These are phyloP conservation scores for Psammodynastes pulverulentus DNA, from an alignment of 2,113 vertebrate genomes.

Conservation along the genomic window DNA sequence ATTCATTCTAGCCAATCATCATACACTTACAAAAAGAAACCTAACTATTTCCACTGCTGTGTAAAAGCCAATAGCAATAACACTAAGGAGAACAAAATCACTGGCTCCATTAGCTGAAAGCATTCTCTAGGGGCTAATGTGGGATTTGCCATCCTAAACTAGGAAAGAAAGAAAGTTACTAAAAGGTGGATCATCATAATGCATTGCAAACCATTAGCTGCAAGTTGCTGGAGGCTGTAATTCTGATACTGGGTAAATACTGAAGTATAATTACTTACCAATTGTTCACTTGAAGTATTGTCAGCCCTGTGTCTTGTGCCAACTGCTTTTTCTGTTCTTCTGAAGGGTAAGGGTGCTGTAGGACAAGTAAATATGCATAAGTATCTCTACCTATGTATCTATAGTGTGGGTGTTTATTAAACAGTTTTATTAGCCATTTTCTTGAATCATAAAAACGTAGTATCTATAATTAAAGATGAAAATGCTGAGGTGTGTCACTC, in stretches of 20 bases:
- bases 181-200: slow-evolving; percentile 64
- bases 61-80: background rate
- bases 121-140: slow-evolving; percentile 61
- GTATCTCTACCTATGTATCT: slow-evolving; percentile 20
- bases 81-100: slow-evolving; percentile 10
- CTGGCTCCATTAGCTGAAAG: slow-evolving; percentile 51
- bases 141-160: slow-evolving; percentile 69
- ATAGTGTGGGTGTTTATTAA: slow-evolving; percentile 34
- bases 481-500: slow-evolving; percentile 83
- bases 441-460: slow-evolving; percentile 60
- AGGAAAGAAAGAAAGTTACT: slow-evolving; percentile 56
- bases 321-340: slow-evolving; percentile 99
- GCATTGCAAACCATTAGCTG: slow-evolving; percentile 72
- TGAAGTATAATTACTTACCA: slow-evolving; percentile 84
- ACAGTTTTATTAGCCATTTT: slow-evolving; percentile 44
- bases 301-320: slow-evolving; percentile 99
- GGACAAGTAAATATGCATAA: slow-evolving; percentile 50
- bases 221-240: slow-evolving; percentile 64
- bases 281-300: slow-evolving; percentile 99
- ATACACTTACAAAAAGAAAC: slow-evolving; percentile 16
- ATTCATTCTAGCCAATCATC: background rate
- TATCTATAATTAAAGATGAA: slow-evolving; percentile 79
- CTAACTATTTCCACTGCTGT: background rate
- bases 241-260: slow-evolving; percentile 68
- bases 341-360: slow-evolving; percentile 97